Evolutionary conservation across 2,888 invertebrate genomes (phyloP), one percentile per base, ranked within the genome.

Genomic region (Drosophila lutescens): DNA sequence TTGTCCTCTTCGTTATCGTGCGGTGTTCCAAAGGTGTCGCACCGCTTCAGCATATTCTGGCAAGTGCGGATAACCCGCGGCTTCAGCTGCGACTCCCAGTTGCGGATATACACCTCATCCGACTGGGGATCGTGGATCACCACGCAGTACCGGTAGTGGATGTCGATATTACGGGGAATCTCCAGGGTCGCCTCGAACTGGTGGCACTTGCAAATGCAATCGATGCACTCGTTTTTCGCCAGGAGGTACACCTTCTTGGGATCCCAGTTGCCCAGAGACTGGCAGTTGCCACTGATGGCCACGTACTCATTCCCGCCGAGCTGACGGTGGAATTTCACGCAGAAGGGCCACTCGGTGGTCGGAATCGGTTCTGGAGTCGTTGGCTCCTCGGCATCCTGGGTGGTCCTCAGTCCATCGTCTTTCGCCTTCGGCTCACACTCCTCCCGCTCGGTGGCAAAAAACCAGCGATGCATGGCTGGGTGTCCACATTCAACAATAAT

Each of bases 71-170:
- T 80, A 0, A 93, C 84, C 72, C 97, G 93, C 30, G 97, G 95
- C 51, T 92, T 91, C 61, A 95, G 91, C 89, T 95, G 94, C 0
- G 96, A 95, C 91, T 98, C 97, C 97, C 97, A 97, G 73, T 93
- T 93, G 12, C 95, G 93, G 15, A 97, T 94, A 60, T 95, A 93
- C 1, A 94, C 91, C 44, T 88, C 69, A 8, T 83, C 77, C 17
- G 63, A 56, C 36, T 93, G 92, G 71, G 95, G 95, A 89, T 95
- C 93, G n/a, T 94, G 86, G 41, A 95, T 93, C 86, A 96, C 95
- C 68, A 96, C 93, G 76, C 95, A 95, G 91, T 96, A 97, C 41
- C 97, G 94, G 90, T 95, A 97, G 34, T 94, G 93, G 15, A 97
- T 93, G 75, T 95, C 94, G 76, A 93, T 92, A 75, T 95, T 94